These are phyloP conservation scores for Emydoidea blandingii DNA, from an alignment of 2,797 vertebrate genomes.

Conservation along the genomic window DNA sequence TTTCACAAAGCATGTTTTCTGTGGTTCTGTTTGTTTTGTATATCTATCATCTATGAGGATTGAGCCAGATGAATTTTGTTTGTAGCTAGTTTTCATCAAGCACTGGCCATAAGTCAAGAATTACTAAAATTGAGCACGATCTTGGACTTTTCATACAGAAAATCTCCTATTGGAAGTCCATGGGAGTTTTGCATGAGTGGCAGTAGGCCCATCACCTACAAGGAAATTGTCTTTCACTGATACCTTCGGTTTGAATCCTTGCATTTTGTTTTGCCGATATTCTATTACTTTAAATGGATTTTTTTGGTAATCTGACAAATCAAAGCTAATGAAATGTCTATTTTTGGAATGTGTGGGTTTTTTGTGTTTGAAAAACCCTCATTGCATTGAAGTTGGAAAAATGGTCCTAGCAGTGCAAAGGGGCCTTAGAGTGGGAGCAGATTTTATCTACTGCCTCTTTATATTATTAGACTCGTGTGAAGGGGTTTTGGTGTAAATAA, in stretches of 20 bases:
- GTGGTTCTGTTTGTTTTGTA: not conserved
- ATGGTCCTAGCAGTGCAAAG: not conserved
- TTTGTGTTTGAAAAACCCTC: not conserved
- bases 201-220: not conserved
- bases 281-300: not conserved
- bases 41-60: too few relatives aligned
- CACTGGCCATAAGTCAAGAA: not conserved
- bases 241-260: not conserved
- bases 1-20: not conserved
- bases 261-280: not conserved
- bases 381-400: not conserved
- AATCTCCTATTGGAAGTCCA: not conserved
- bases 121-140: accelerated
- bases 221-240: not conserved
- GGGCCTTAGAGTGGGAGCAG: not conserved
- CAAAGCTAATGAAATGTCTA: not conserved
- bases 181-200: not conserved
- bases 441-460: not conserved
- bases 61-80: not conserved
- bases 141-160: not conserved
- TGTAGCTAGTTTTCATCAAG: not conserved
- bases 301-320: not conserved
- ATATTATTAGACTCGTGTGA: not conserved
- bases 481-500: not conserved
- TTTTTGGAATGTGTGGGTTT: not conserved